Evolutionary conservation across 2,113 vertebrate species (phyloP).

Genomic region (Coreoperca whiteheadi): DNA sequence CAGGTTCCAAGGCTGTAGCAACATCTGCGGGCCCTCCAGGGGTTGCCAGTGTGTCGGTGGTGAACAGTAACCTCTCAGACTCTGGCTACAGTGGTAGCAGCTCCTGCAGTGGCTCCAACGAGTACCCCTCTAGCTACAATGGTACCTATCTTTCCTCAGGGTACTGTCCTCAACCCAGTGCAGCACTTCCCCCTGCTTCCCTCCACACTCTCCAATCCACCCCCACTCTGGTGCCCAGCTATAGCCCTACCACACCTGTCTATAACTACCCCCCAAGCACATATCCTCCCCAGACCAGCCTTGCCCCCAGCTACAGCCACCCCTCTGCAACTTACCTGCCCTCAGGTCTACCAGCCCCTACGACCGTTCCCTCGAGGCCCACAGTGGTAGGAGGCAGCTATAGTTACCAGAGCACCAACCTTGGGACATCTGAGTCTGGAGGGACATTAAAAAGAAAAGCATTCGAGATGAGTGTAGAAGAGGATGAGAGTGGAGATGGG

Average conservation of each 20-base stretch:
- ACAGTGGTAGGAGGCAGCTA: constrained; percentile 88
- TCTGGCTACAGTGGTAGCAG: constrained; percentile 89
- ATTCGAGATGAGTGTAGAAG: constrained; percentile 87
- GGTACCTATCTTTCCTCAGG: constrained; percentile 92
- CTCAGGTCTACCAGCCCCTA: constrained; percentile 89
- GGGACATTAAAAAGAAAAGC: constrained; percentile 92
- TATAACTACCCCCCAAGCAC: constrained; percentile 90
- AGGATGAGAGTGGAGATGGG: constrained; percentile 82
- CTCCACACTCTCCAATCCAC: constrained; percentile 83
- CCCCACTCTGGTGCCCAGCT: constrained; percentile 88
- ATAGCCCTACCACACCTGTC: constrained; percentile 87
- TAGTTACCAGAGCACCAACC: constrained; percentile 85
- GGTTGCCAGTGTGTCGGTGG: constrained; percentile 83
- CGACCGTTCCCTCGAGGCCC: constrained; percentile 86
- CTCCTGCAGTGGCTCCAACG: constrained; percentile 84
- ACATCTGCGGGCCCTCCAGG: constrained; percentile 82
- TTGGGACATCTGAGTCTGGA: constrained; percentile 83
- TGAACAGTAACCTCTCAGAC: constrained; percentile 89
- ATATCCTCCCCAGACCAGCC: constrained; percentile 83
- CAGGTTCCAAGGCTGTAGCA: constrained; percentile 84
- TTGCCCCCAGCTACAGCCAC: constrained; percentile 87
- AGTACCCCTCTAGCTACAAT: constrained; percentile 90
- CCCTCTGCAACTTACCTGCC: constrained; percentile 88
- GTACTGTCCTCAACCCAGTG: constrained; percentile 89
- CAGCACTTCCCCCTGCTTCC: constrained; percentile 87